phyloP scores from a whole-genome alignment of 2,888 invertebrate species.

The Drosophila melanosoma region DNA sequence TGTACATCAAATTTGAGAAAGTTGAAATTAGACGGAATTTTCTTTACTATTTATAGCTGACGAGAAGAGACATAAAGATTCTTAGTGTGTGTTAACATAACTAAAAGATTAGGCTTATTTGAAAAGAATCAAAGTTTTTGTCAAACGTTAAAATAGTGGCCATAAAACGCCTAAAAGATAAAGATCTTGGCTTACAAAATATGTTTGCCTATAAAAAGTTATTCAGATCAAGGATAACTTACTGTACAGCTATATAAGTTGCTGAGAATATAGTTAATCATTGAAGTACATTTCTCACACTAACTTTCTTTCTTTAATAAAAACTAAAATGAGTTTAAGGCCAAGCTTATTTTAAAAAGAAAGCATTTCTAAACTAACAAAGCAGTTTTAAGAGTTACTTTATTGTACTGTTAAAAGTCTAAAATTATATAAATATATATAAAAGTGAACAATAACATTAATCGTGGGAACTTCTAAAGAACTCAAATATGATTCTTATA shows the following conservation, averaged over 20 bases:
- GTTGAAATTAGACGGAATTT: slow-evolving; percentile 5
- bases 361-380: background rate
- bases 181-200: background rate
- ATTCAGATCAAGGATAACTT: background rate
- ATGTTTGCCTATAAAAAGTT: background rate
- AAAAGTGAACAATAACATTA: background rate
- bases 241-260: background rate
- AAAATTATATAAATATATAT: background rate
- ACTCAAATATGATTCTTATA: background rate
- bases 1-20: background rate
- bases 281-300: background rate
- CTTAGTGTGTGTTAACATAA: slow-evolving; percentile 10
- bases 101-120: slow-evolving; percentile 10
- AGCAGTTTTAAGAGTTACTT: background rate
- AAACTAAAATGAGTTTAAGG: background rate
- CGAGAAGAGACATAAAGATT: slow-evolving; percentile 7
- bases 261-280: background rate
- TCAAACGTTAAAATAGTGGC: background rate
- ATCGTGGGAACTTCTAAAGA: background rate
- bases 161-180: background rate
- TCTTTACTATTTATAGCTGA: background rate
- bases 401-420: background rate
- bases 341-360: background rate
- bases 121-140: background rate
- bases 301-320: background rate